Percentiles rank a stretch among this genome's conserved stretches.
Conservation (phyloP, 2,888 invertebrate species). For the Oxycera nigricornis region DNA sequence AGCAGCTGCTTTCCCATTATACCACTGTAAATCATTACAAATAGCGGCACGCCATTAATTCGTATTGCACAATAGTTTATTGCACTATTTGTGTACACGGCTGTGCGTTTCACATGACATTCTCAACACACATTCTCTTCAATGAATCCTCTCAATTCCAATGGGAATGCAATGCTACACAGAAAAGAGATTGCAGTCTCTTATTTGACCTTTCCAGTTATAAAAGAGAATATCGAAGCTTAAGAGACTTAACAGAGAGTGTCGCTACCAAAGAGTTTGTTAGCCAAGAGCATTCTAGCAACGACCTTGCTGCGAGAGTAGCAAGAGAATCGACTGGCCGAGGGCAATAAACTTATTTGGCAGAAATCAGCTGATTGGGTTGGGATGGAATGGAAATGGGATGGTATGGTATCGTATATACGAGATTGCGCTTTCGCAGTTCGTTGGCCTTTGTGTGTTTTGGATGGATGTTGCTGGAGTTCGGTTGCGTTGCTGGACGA, state of each 20-base stretch:
- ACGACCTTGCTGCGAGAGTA: conserved; percentile 28
- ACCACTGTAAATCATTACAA: too few species aligned
- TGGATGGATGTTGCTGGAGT: conserved; percentile 7
- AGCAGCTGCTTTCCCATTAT: too few species aligned
- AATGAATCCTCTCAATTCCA: neutral
- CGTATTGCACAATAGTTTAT: conserved; percentile 17
- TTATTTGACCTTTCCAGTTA: neutral
- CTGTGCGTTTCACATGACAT: neutral
- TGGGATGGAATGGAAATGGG: neutral
- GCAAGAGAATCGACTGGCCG: neutral
- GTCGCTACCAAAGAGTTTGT: conserved; percentile 1
- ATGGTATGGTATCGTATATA: neutral
- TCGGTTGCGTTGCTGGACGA: neutral
- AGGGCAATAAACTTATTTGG: conserved; percentile 28
- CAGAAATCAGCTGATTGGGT: conserved; percentile 38
- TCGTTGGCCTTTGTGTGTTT: conserved; percentile 26
- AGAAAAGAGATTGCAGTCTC: neutral
- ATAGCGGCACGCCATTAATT: too few species aligned
- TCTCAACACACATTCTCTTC: neutral
- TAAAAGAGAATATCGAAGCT: neutral
- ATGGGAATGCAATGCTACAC: too few species aligned
- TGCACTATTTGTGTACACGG: neutral
- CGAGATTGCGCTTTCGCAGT: conserved; percentile 23
- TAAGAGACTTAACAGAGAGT: neutral
- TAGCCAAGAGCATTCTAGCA: neutral